Base-by-base conservation (phyloP, 1,140 invertebrate species). In the Sycophila sp. region DNA sequence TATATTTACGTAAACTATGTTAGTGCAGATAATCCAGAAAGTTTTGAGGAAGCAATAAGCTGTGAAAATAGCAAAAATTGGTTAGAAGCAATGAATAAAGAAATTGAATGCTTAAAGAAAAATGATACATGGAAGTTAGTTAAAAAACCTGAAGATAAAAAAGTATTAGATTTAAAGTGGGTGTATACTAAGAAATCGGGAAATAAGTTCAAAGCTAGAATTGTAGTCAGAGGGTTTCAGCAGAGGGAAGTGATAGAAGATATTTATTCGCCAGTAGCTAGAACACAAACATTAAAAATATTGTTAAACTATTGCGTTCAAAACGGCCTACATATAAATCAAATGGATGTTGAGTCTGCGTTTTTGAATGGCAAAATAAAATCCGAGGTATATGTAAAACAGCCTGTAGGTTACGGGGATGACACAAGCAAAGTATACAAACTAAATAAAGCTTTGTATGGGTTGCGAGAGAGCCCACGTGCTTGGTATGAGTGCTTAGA, bases 321-420 rank as follows among this genome's bases (percentile, higher is more conserved):
- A 58, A 69, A 69, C 3, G 42, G 30, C 6, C 67, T 69, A 28
- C 19, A 71, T 17, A 74, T 82, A 1, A 40, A 66, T 8, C 78
- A 83, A 45, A 76, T 84, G 60, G 83, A 86, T 73, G 77, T 85
- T 19, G 71, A 73, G 66, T 80, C 77, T 8, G 83, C 84, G 3
- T 86, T 84, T 65, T 76, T 86, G 17, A 78, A 85, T 75, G 78
- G 80, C 17, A 63, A 79, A 19, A 69, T 86, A 58, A 75, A 81
- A 0, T 78, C 84, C 42, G 75, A 56, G 15, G n/a, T 32, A 17
- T 85, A 78, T 70, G 78, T 85, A 75, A 70, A 76, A 63, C 73
- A 77, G 68, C 84, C 84, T 34, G 42, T 73, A 62, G 80, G 75
- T 40, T 75, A 77, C 19, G 66, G 71, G 60, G 58, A 69, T 42